Evolutionary conservation across 2,797 vertebrate species (phyloP).

Genomic region (Molothrus aeneus): DNA sequence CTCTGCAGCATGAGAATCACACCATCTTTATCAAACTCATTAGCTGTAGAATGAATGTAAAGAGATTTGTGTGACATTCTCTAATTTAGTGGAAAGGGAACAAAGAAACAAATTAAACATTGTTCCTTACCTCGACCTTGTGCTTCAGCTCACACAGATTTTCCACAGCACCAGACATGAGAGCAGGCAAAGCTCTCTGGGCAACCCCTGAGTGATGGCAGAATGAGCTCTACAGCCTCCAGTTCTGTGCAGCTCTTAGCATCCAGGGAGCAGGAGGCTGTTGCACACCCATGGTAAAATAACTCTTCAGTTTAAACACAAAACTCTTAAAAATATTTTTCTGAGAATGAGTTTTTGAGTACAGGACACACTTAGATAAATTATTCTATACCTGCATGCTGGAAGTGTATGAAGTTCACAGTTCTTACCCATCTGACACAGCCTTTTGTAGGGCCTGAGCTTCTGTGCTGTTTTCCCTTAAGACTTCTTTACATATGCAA

Average conservation of each 20-base stretch:
- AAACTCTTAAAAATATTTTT: neutral
- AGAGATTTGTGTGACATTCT: neutral
- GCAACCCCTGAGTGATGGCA: neutral
- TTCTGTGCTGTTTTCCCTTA: slow-evolving; percentile 10
- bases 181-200: neutral
- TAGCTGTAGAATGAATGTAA: neutral
- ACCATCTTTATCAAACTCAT: neutral
- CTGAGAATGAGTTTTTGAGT: neutral
- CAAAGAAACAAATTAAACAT: neutral
- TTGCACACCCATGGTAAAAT: neutral
- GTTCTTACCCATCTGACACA: neutral
- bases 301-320: neutral
- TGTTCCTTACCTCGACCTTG: neutral
- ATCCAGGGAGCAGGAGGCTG: neutral
- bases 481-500: slow-evolving; percentile 18
- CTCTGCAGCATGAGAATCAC: neutral
- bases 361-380: neutral
- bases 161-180: neutral
- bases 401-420: neutral
- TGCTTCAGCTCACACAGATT: neutral
- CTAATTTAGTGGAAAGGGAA: neutral
- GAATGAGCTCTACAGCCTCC: neutral
- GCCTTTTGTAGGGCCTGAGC: neutral
- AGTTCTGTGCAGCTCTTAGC: neutral
- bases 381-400: neutral